Evolutionary conservation across 2,113 vertebrate genomes (phyloP).

Genomic region (Cepphus grylle): DNA sequence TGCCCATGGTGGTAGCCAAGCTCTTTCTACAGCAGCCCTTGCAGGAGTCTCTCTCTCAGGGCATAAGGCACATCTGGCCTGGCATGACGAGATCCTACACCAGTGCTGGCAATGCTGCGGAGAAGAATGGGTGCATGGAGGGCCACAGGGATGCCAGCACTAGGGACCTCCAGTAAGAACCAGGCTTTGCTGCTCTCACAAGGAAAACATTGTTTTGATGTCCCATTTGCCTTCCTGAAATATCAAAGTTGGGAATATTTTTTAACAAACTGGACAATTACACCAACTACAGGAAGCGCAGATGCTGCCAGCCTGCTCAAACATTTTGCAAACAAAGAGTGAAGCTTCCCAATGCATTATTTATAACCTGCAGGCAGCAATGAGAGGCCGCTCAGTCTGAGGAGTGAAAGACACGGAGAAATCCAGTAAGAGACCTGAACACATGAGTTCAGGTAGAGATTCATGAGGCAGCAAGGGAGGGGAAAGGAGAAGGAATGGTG

Average conservation of each 20-base stretch:
- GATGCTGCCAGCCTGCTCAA: background rate
- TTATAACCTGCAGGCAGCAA: background rate
- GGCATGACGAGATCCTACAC: background rate
- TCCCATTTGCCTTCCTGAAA: background rate
- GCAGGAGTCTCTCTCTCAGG: background rate
- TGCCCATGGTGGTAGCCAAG: background rate
- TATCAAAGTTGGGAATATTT: background rate
- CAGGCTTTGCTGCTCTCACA: background rate
- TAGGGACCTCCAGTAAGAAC: background rate
- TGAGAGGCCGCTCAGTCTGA: background rate
- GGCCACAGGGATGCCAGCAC: background rate
- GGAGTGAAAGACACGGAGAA: background rate
- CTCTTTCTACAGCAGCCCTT: background rate
- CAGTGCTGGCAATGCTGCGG: background rate
- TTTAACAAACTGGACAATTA: constrained; percentile 1
- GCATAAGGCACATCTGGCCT: background rate
- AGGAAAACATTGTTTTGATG: rapidly evolving
- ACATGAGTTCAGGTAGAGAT: background rate
- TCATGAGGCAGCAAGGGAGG: background rate
- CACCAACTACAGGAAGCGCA: background rate
- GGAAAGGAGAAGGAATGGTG: background rate
- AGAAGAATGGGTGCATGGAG: background rate
- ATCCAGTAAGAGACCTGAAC: background rate
- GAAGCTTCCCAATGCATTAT: background rate
- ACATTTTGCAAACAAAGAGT: background rate